phyloP scores from a whole-genome alignment of 1,140 invertebrate genomes.

The Drosophila kurseongensis region DNA sequence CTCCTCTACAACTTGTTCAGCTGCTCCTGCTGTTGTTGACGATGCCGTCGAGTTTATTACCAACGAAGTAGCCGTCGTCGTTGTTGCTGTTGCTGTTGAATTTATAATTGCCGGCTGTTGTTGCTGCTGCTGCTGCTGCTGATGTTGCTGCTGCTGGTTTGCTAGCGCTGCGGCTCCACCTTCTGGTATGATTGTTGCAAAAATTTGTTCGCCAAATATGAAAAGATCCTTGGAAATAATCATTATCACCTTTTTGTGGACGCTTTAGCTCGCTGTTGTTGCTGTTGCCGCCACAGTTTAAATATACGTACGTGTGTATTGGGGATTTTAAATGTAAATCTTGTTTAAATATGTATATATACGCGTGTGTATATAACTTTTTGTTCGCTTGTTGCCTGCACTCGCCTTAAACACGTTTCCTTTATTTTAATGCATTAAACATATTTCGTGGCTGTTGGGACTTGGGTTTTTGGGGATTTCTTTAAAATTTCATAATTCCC shows the following conservation, averaged over 20 bases:
- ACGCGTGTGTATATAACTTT: conserved; percentile 43
- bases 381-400: conserved; percentile 26
- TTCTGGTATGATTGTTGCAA: conserved; percentile 84
- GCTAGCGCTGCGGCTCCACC: conserved; percentile 61
- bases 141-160: conserved; percentile 58
- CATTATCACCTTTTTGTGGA: conserved; percentile 82
- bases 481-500: conserved; percentile 70
- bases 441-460: conserved; percentile 40
- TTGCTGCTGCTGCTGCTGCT: conserved; percentile 40
- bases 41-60: conserved; percentile 52
- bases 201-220: conserved; percentile 84
- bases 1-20: conserved; percentile 80
- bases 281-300: conserved; percentile 20
- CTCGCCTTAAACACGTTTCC: conserved; percentile 58
- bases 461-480: conserved; percentile 47
- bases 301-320: conserved; percentile 19
- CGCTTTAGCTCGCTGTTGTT: conserved; percentile 41
- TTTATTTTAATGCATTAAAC: conserved; percentile 56
- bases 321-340: conserved; percentile 50
- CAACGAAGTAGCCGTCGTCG: conserved; percentile 45
- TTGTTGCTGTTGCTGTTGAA: conserved; percentile 36
- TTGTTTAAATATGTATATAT: conserved; percentile 47
- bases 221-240: conserved; percentile 84
- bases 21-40: conserved; percentile 57
- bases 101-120: conserved; percentile 54